Evolutionary conservation across 2,113 vertebrate genomes (phyloP).

Genomic region (Hippopotamus amphibius): DNA sequence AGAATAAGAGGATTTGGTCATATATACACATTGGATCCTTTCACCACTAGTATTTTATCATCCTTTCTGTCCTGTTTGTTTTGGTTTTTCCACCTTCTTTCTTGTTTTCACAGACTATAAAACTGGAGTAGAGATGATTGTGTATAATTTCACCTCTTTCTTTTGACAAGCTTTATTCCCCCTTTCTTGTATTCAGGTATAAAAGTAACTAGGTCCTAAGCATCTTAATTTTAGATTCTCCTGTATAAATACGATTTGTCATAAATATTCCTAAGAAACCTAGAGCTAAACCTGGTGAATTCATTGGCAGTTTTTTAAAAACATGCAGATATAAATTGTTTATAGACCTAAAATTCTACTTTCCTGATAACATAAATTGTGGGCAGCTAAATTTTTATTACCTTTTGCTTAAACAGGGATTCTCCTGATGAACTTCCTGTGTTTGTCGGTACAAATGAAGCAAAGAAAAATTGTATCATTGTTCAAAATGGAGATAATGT

Average conservation of each 20-base stretch:
- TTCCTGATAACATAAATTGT: conserved; percentile 42
- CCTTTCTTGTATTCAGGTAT: conserved; percentile 23
- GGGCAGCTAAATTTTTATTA: conserved; percentile 52
- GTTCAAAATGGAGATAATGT: conserved; percentile 95
- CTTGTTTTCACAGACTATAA: background rate
- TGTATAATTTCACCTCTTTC: background rate
- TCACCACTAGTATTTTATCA: background rate
- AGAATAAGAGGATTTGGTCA: background rate
- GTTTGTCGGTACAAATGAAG: conserved; percentile 95
- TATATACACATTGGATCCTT: background rate
- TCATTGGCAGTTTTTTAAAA: background rate
- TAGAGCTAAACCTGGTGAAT: background rate
- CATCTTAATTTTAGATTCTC: conserved; percentile 47
- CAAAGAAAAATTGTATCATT: conserved; percentile 93
- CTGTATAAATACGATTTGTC: conserved; percentile 4
- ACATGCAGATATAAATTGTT: background rate
- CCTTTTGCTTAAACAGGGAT: conserved; percentile 88
- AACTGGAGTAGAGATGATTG: background rate
- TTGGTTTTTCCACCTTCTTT: background rate
- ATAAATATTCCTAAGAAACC: conserved; percentile 27
- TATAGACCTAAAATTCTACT: conserved; percentile 17
- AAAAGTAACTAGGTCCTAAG: conserved; percentile 28
- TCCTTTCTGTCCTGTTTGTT: background rate
- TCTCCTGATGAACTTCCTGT: conserved; percentile 93
- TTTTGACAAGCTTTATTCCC: background rate